Percentiles rank a stretch among this genome's conserved stretches.
Conservation (phyloP, 2,797 vertebrate genomes). For the Lutjanus argentimaculatus region DNA sequence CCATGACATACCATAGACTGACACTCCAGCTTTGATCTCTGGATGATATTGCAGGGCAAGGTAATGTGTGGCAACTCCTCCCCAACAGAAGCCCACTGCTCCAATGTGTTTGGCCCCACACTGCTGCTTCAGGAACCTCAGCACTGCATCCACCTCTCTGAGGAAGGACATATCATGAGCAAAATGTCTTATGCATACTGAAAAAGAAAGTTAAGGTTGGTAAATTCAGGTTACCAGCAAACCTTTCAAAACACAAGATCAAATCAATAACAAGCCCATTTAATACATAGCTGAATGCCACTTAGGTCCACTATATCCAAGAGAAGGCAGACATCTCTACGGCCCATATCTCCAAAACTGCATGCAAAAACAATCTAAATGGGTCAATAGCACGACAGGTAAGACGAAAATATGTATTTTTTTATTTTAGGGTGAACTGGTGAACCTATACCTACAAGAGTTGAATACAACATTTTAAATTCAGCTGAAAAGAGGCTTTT, state of each 20-base stretch:
- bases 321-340: no score
- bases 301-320: no score
- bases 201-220: no score
- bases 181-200: not conserved
- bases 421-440: no score
- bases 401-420: no score
- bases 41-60: slow-evolving; percentile 83
- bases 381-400: no score
- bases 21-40: slow-evolving; percentile 86
- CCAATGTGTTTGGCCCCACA: slow-evolving; percentile 81
- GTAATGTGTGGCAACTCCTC: slow-evolving; percentile 84
- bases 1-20: slow-evolving; percentile 80
- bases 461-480: not conserved
- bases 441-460: no score
- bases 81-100: slow-evolving; percentile 89
- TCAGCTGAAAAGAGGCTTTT: fast-evolving
- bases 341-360: no score
- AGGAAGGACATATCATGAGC: not conserved
- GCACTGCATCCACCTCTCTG: slow-evolving; percentile 85
- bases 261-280: not conserved
- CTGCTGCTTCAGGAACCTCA: slow-evolving; percentile 86
- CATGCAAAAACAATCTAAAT: no score
- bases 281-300: no score
- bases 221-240: not conserved
- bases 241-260: not conserved